Conservation (phyloP, 2,888 invertebrate genomes). For the Melipona bicolor region DNA sequence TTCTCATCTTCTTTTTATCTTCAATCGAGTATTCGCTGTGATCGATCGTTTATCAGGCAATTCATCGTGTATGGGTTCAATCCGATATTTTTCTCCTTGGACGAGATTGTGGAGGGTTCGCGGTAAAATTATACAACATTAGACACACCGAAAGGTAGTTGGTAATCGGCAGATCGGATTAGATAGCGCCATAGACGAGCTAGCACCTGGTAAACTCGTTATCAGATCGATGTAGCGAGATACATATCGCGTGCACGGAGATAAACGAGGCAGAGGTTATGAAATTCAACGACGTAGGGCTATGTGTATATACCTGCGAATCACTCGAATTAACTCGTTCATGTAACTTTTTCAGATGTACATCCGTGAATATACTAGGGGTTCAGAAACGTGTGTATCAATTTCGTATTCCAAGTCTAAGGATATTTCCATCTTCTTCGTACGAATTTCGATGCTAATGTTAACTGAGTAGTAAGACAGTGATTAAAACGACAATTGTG, state of each 20-base stretch:
- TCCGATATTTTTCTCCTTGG: neutral
- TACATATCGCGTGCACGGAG: conserved; percentile 57
- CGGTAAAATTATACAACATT: conserved; percentile 49
- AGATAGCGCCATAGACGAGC: conserved; percentile 60
- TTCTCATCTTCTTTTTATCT: no score
- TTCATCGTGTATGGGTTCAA: no score
- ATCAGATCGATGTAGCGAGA: conserved; percentile 63
- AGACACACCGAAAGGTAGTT: conserved; percentile 35
- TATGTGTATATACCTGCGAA: conserved; percentile 5
- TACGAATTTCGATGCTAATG: neutral
- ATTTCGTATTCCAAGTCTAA: neutral
- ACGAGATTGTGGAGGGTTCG: neutral
- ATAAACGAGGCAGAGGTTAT: conserved; percentile 57
- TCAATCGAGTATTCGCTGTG: no score
- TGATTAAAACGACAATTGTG: neutral
- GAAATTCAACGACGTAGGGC: conserved; percentile 55
- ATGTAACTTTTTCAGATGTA: conserved; percentile 16
- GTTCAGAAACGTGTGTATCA: neutral
- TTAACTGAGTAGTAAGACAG: conserved; percentile 1
- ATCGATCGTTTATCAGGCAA: no score
- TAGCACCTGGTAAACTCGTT: conserved; percentile 62
- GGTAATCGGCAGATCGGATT: conserved; percentile 52
- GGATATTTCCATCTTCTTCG: neutral
- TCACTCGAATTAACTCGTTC: conserved; percentile 32
- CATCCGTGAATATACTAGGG: conserved; percentile 2